These are phyloP conservation scores for Garrulus glandarius DNA, from an alignment of 2,797 vertebrate species.

Conservation along the genomic window DNA sequence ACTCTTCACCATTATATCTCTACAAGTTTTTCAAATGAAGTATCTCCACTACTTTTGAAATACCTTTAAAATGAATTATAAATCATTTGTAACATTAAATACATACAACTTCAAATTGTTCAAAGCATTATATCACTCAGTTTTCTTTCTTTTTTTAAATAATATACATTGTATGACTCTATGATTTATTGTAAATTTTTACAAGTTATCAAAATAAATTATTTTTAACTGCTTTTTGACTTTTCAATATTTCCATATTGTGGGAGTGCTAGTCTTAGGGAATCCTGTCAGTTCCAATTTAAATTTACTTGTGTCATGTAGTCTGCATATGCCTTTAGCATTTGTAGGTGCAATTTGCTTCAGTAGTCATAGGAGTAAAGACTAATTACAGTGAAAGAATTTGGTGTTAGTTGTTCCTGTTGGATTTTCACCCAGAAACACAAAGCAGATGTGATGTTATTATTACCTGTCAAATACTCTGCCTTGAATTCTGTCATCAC, in stretches of 20 bases:
- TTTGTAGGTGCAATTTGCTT: neutral
- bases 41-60: neutral
- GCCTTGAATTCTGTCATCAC: constrained; percentile 10
- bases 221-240: neutral
- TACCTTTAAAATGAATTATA: neutral
- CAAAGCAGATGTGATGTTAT: rapidly evolving
- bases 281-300: neutral
- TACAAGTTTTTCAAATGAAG: neutral
- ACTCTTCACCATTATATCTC: neutral
- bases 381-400: neutral
- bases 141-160: neutral
- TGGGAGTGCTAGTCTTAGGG: neutral
- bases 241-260: neutral
- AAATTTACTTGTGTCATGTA: neutral
- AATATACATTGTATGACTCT: neutral
- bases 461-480: neutral
- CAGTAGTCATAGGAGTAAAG: neutral
- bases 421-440: constrained; percentile 21
- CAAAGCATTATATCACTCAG: neutral
- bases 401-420: neutral
- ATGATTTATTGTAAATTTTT: neutral
- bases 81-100: neutral
- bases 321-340: neutral
- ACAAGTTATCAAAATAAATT: neutral
- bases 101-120: neutral